Base-by-base conservation (phyloP, 1,140 invertebrate species). In the Monochamus saltuarius region DNA sequence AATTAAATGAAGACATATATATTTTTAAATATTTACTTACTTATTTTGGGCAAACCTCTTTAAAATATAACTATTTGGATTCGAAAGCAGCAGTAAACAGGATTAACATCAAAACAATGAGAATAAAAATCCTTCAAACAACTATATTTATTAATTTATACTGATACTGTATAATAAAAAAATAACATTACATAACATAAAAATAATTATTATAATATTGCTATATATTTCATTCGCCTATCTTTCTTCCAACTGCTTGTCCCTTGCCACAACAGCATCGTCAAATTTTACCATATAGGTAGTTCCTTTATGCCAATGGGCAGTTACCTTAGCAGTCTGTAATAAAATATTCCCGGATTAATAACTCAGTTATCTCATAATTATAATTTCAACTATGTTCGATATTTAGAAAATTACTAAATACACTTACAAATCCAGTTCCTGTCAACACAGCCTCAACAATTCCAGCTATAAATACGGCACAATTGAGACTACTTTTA, bases 211-310 rank as follows among this genome's bases (percentile, higher is more conserved):
- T n/a, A n/a, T n/a, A n/a, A 29, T 29, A n/a, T 29, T 29, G 2
- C 22, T 29, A 29, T 3, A 29, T 29, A 29, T 29, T 29, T 29
- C 4, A 56, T 51, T 29, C 11, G 37, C 36, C 82, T 85, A 92
- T 78, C 90, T 85, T 54, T 95, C 92, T 80, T 97, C 94, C 45
- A 96, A 79, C 70, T 92, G 88, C 77, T 97, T 98, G 74, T 99
- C 96, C 72, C 96, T 83, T 1, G 86, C 82, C 61, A 98, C 92
- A 39, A 99, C 95, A 58, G 88, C 85, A 73, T 98, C 94, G 70
- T 99, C 95, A 82, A 99, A 98, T 78, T 98, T 95, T 13, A 99
- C 94, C 91, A 98, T 97, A 72, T 98, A 99, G 1, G 97, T 98
- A 14, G 97, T 98, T 61, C 97, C 97, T 79, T 99, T 97, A 77